Evolutionary conservation across 2,888 invertebrate species (phyloP).

Genomic region (Polyommatus iphigenia): DNA sequence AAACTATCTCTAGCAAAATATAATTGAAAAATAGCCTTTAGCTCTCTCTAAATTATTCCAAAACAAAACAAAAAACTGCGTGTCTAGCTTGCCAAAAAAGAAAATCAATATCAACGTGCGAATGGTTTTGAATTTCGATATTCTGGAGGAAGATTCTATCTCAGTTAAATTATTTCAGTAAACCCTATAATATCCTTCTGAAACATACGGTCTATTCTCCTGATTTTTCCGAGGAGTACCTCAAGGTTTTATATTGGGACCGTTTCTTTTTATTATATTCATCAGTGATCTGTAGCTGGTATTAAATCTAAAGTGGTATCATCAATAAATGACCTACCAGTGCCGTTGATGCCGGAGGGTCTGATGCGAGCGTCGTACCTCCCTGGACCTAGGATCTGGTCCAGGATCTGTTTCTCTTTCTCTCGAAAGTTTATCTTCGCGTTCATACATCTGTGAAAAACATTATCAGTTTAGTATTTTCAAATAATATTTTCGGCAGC

Average conservation of each 20-base stretch:
- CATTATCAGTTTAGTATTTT: background rate
- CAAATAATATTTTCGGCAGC: background rate
- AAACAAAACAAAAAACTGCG: background rate
- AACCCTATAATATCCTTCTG: background rate
- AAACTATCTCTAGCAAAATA: conserved; percentile 32
- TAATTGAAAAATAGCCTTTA: conserved; percentile 5
- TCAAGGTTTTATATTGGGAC: conserved; percentile 9
- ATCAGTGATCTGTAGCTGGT: background rate
- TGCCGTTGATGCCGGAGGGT: conserved; percentile 95
- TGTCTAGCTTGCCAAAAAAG: conserved; percentile 17
- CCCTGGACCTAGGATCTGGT: conserved; percentile 94
- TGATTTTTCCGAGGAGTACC: background rate
- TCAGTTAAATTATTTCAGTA: background rate
- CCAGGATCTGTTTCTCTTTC: conserved; percentile 96
- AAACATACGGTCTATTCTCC: background rate
- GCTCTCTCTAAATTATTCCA: conserved; percentile 5
- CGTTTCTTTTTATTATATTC: background rate
- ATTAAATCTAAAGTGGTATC: conserved; percentile 6
- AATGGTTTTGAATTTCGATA: background rate
- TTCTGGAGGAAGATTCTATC: background rate
- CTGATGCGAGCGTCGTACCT: conserved; percentile 95
- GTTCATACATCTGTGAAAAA: conserved; percentile 83
- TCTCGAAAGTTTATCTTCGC: conserved; percentile 94
- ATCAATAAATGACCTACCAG: conserved; percentile 84
- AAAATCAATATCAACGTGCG: conserved; percentile 19